Conservation (phyloP, 1,140 invertebrate genomes). For the Drosophila quadrilineata region DNA sequence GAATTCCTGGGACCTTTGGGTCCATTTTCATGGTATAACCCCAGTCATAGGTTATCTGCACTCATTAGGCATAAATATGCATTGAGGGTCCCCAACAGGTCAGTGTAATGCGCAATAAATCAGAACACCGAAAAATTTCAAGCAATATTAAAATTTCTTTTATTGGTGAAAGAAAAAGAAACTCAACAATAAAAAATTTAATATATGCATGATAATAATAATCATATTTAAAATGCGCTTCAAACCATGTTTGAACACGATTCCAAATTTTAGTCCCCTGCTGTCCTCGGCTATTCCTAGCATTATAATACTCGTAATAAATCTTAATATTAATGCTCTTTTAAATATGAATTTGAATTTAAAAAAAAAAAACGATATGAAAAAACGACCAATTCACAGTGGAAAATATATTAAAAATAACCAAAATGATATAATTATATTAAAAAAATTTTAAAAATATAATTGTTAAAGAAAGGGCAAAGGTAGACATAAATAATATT, state of each 20-base stretch:
- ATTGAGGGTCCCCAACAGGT: conserved; percentile 12
- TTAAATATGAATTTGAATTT: conserved; percentile 15
- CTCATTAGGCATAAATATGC: conserved; percentile 32
- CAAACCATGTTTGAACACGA: neutral
- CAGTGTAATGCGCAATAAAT: conserved; percentile 26
- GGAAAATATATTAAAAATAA: conserved; percentile 3
- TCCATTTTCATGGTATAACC: conserved; percentile 5
- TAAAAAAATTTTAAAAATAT: too few species aligned
- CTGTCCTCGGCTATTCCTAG: too few species aligned
- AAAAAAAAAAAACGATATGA: too few species aligned
- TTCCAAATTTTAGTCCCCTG: conserved; percentile 5
- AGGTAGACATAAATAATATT: too few species aligned
- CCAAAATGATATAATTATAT: neutral
- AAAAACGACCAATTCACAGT: too few species aligned
- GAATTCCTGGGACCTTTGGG: neutral
- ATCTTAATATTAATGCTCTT: conserved; percentile 13
- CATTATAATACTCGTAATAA: too few species aligned
- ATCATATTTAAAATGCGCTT: neutral
- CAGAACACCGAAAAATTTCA: conserved; percentile 3
- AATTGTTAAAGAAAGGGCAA: too few species aligned
- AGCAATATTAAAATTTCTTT: conserved; percentile 20
- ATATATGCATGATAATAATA: too few species aligned
- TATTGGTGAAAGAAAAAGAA: neutral
- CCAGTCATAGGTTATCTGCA: conserved; percentile 21
- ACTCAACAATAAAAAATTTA: neutral